phyloP scores from a whole-genome alignment of 2,797 vertebrate species.

The Gallinago nigripennis region DNA sequence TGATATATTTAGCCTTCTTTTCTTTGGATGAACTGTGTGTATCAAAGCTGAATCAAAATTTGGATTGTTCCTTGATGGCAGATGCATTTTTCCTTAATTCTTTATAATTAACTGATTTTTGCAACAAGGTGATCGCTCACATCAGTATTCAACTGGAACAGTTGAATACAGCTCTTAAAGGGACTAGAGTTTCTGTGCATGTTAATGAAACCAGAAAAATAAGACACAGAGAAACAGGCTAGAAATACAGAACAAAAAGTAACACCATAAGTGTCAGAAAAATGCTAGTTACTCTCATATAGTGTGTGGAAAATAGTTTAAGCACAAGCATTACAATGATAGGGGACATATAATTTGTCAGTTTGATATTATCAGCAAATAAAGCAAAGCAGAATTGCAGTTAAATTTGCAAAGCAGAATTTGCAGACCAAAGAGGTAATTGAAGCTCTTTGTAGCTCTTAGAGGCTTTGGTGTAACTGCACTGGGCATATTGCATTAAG shows the following conservation, averaged over 20 bases:
- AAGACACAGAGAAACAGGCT: neutral
- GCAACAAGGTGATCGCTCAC: neutral
- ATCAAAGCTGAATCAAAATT: neutral
- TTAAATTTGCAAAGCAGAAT: too few relatives aligned
- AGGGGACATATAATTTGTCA: neutral
- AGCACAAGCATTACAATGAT: neutral
- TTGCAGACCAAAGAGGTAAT: neutral
- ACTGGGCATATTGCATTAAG: neutral
- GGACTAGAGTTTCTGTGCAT: neutral
- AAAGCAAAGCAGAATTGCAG: slow-evolving; percentile 1
- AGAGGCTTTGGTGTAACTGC: neutral
- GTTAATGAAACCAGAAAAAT: neutral
- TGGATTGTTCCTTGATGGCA: neutral
- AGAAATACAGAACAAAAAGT: neutral
- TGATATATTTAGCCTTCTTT: neutral
- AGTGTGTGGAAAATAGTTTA: neutral
- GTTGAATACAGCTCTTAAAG: neutral
- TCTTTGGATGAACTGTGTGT: neutral
- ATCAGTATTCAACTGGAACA: neutral
- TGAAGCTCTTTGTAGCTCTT: neutral
- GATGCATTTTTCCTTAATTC: neutral
- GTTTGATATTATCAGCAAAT: slow-evolving; percentile 24
- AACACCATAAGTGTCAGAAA: neutral
- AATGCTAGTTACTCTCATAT: neutral
- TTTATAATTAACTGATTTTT: neutral